Percentiles rank a stretch among this genome's conserved stretches.
Evolutionary conservation across 1,140 invertebrate species (phyloP).

Genomic region (Polyergus mexicanus): DNA sequence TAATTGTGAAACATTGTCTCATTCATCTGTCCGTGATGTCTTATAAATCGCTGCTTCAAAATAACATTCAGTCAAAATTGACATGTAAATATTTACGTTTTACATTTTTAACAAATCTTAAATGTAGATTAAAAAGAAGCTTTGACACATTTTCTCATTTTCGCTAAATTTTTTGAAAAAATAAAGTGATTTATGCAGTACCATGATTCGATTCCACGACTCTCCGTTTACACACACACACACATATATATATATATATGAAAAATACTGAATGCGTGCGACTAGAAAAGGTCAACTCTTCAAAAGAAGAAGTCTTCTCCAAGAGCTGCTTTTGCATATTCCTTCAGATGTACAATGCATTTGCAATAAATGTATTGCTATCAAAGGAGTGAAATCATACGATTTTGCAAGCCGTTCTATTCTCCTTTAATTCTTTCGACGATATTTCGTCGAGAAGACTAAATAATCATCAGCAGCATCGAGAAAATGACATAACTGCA

Average conservation of each 20-base stretch:
- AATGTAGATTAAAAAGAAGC: not conserved
- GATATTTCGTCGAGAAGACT: not conserved
- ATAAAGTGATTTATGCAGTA: conserved; percentile 46
- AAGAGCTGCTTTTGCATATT: conserved; percentile 18
- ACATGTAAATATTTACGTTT: not conserved
- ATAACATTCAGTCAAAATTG: not conserved
- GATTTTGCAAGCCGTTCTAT: conserved; percentile 6
- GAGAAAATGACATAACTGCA: conserved; percentile 6
- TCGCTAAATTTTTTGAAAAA: conserved; percentile 34
- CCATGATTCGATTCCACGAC: not conserved
- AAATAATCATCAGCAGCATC: conserved; percentile 36
- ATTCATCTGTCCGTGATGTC: not conserved
- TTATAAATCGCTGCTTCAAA: not conserved
- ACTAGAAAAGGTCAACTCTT: not conserved
- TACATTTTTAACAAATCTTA: not conserved
- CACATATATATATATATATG: conserved; percentile 51
- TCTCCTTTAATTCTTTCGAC: not conserved
- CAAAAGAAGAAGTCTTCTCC: conserved; percentile 36
- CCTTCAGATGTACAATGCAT: conserved; percentile 44
- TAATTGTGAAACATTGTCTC: not conserved
- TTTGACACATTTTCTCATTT: not conserved
- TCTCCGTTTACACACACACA: conserved; percentile 30
- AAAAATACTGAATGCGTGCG: conserved; percentile 29
- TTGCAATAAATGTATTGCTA: conserved; percentile 52
- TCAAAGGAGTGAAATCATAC: conserved; percentile 45